Base-by-base conservation (phyloP, 2,113 vertebrate genomes). In the Furnarius figulus region DNA sequence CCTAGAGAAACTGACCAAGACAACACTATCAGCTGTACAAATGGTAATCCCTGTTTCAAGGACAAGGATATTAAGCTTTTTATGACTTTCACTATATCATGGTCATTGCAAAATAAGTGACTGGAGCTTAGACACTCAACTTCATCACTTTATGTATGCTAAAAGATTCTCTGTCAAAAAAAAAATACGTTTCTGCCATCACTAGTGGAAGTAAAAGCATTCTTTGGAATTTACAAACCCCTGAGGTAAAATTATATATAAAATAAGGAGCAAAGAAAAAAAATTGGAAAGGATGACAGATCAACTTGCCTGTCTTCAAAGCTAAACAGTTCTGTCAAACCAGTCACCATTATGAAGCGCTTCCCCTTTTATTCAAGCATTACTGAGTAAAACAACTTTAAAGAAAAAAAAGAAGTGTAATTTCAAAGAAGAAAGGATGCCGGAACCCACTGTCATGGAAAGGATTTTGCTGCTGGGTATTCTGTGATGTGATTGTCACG, bases 341-440 rank as follows among this genome's bases (percentile, higher is more conserved):
- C 68, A 87, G 59, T 87, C 86, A 86, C 61, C 33, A 68, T 78
- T 68, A 93, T 58, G 58, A 96, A 87, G 71, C 1, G 30, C 47
- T 90, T 96, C 87, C 87, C 76, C 67, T 71, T 86, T 89, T 93
- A 83, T 62, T 95, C 82, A 82, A 77, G 89, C 94, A 71, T 87
- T 70, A 83, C 62, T 59, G 44, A 90, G 74, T 80, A 85, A 94
- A 95, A 90, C 71, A 96, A 85, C 85, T 47, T 89, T 15, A 66
- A 90, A 94, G 44, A 30, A 80, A 42, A 56, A 56, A 82, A 40
- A 68, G 58, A 65, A 65, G 73, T 25, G 33, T 35, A 47, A 58
- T 93, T 93, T 95, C 93, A 94, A 87, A 93, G 94, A 42, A 97
- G 81, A 92, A 95, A 87, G 68, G 35, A 62, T 80, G 83, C 90